Conservation (phyloP, 2,888 invertebrate genomes). For the Thelaira solivaga region DNA sequence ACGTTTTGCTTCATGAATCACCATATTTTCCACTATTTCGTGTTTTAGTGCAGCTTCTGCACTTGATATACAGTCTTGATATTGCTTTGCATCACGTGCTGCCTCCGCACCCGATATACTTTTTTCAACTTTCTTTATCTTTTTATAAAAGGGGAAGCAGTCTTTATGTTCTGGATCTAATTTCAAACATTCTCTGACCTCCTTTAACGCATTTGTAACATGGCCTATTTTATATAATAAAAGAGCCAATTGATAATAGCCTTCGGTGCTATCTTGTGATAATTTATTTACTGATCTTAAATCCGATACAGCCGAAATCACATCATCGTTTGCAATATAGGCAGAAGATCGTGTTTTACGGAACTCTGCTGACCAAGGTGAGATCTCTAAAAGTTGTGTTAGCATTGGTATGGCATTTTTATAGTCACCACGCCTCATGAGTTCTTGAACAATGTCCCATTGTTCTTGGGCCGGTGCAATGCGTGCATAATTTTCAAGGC, state of each 20-base stretch:
- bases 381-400: conserved; percentile 84
- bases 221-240: conserved; percentile 94
- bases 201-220: conserved; percentile 91
- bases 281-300: conserved; percentile 93
- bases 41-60: conserved; percentile 83
- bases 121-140: conserved; percentile 94
- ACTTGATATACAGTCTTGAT: conserved; percentile 82
- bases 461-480: conserved; percentile 82
- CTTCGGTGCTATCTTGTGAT: conserved; percentile 93
- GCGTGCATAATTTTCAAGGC: conserved; percentile 82
- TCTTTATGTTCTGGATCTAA: conserved; percentile 98
- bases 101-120: conserved; percentile 82
- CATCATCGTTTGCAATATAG: conserved; percentile 86
- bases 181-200: conserved; percentile 97
- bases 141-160: conserved; percentile 97
- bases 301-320: conserved; percentile 92
- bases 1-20: conserved; percentile 85
- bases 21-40: conserved; percentile 84
- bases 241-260: conserved; percentile 82
- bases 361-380: conserved; percentile 92
- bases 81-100: conserved; percentile 81
- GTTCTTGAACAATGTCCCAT: conserved; percentile 82
- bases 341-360: conserved; percentile 92
- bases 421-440: conserved; percentile 80
- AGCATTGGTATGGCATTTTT: conserved; percentile 81